Evolutionary conservation across 2,797 vertebrate species (phyloP), one percentile per base, ranked within the genome.

Genomic region (Xenentodon cancila): DNA sequence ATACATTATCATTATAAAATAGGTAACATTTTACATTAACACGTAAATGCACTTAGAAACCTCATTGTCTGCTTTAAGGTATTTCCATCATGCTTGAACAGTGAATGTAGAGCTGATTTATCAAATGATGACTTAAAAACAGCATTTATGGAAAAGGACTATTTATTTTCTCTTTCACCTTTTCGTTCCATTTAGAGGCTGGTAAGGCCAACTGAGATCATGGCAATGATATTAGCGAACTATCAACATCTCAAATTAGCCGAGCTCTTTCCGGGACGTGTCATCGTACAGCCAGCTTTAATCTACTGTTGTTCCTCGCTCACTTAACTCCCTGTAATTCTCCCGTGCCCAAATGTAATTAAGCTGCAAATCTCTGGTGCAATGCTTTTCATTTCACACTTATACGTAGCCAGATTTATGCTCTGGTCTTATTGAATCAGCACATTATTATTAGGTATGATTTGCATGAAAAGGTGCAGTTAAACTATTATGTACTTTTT

Each of bases 391-490:
- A 16, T 83, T 88, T 84, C 78, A 86, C 74, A 84, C 82, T 74
- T 88, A 83, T 84, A 85, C 83, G 84, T 87, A 81, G 61, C 69
- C 55, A 82, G 64, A 85, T 88, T 73, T 71, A 76, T 81, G 70
- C 58, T 57, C 57, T 68, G 52, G 78, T 81, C 70, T 83, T 71
- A 66, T 73, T 54, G 65, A 77, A 71, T 77, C 72, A 81, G 75
- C 75, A 63, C 75, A 74, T 86, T 84, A 89, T 89, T 88, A 87
- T 85, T 77, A 77, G 80, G 61, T 82, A 74, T 73, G 65, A 77
- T 80, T 65, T 79, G 67, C 67, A 65, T 59, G 42, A 72, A 82
- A 81, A 79, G 66, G 22, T 57, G 44, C 69, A 81, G 78, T 86
- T 87, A 82, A 70, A 81, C 80, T 75, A 76, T 60, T 19, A 3